Evolutionary conservation across 2,113 vertebrate species (phyloP).

Genomic region (Trichomycterus rosablanca): DNA sequence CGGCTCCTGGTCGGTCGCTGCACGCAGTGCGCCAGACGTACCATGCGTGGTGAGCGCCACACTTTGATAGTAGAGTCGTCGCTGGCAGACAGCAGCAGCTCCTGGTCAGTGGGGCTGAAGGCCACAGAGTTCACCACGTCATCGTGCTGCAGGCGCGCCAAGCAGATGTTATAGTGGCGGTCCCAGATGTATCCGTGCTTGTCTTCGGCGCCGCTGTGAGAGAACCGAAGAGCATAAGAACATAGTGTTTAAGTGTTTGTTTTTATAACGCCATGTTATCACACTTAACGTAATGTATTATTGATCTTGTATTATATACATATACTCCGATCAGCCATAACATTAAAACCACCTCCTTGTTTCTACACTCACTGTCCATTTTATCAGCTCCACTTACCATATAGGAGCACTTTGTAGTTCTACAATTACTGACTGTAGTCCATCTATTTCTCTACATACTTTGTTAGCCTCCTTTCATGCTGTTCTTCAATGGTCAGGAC

Average conservation of each 20-base stretch:
- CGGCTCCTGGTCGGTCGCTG: constrained; percentile 47
- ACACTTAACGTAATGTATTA: too few relatives aligned
- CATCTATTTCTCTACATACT: too few relatives aligned
- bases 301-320: too few relatives aligned
- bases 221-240: background rate
- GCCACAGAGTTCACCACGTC: constrained; percentile 95
- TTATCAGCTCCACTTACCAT: too few relatives aligned
- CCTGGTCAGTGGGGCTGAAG: constrained; percentile 90
- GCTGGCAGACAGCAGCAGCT: constrained; percentile 88
- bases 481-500: too few relatives aligned
- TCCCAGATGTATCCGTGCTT: constrained; percentile 97
- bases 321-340: too few relatives aligned
- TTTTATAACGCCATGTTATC: too few relatives aligned
- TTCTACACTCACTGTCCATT: too few relatives aligned
- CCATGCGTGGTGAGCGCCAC: constrained; percentile 81
- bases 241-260: background rate
- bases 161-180: constrained; percentile 92
- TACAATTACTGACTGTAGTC: too few relatives aligned
- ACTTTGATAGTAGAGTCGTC: constrained; percentile 91
- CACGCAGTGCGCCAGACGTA: constrained; percentile 64
- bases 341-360: too few relatives aligned
- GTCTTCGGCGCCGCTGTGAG: constrained; percentile 84
- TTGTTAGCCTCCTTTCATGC: too few relatives aligned
- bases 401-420: too few relatives aligned
- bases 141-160: constrained; percentile 85